Evolutionary conservation across 2,797 vertebrate genomes (phyloP).

Genomic region (Neosilurus hyrtlii): DNA sequence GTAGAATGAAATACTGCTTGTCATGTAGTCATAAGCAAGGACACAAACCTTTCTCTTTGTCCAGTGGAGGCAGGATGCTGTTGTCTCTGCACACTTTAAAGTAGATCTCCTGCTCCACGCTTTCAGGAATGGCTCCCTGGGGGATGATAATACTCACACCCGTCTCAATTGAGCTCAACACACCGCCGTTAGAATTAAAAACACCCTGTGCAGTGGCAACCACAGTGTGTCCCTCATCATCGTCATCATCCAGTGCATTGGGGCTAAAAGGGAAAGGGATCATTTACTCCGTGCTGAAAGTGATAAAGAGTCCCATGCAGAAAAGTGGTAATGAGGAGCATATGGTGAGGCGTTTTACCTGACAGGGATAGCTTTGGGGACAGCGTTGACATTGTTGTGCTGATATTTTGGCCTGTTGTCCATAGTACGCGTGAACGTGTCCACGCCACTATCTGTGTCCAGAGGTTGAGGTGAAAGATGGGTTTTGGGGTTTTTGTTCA

Average conservation of each 20-base stretch:
- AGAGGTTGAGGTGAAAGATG: constrained; percentile 81
- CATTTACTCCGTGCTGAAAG: background rate
- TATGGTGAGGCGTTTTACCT: constrained; percentile 71
- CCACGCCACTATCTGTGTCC: constrained; percentile 87
- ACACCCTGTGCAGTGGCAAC: constrained; percentile 94
- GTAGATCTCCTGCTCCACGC: constrained; percentile 98
- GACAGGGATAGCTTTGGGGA: constrained; percentile 93
- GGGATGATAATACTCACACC: constrained; percentile 99
- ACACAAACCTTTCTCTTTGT: constrained; percentile 95
- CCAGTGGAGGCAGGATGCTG: constrained; percentile 96
- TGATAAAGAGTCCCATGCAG: background rate
- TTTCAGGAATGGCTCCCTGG: constrained; percentile 95
- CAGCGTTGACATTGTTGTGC: constrained; percentile 88
- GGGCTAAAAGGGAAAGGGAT: constrained; percentile 72
- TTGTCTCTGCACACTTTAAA: constrained; percentile 99
- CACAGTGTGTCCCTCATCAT: constrained; percentile 96
- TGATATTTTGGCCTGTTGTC: constrained; percentile 94
- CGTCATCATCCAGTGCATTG: constrained; percentile 90
- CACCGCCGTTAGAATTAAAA: constrained; percentile 96
- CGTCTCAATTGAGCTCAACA: constrained; percentile 96
- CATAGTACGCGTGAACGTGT: constrained; percentile 86
- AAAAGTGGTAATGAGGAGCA: background rate
- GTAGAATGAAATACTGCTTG: background rate
- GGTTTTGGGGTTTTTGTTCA: constrained; percentile 76
- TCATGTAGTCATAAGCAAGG: background rate